phyloP scores from a whole-genome alignment of 2,888 invertebrate genomes.

The Euplexia lucipara region DNA sequence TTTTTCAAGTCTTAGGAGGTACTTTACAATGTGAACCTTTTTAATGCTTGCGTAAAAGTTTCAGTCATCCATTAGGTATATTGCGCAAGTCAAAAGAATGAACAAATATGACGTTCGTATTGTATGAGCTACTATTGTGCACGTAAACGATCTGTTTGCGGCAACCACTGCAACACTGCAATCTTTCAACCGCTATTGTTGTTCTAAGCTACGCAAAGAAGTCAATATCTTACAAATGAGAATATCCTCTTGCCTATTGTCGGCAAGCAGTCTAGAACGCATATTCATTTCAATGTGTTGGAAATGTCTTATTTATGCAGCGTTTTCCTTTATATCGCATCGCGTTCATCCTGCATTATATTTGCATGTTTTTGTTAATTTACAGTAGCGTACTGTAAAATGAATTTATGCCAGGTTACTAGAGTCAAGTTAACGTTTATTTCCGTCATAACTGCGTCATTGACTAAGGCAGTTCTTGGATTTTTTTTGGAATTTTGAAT shows the following conservation, averaged over 20 bases:
- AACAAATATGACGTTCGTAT: slow-evolving; percentile 22
- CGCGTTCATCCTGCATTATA: slow-evolving; percentile 7
- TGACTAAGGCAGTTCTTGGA: slow-evolving; percentile 31
- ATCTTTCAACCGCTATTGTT: slow-evolving; percentile 40
- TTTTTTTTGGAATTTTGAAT: slow-evolving; percentile 27
- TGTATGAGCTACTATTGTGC: slow-evolving; percentile 26
- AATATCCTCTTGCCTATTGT: slow-evolving; percentile 14
- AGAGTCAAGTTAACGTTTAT: slow-evolving; percentile 32
- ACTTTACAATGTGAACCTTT: too few species aligned
- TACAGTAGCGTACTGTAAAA: neutral
- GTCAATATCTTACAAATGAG: slow-evolving; percentile 27
- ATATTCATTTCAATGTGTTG: slow-evolving; percentile 19
- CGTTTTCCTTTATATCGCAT: slow-evolving; percentile 18
- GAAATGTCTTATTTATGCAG: slow-evolving; percentile 6
- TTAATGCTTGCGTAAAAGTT: neutral
- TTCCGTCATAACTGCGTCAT: slow-evolving; percentile 40
- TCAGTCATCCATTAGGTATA: neutral
- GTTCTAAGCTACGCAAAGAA: slow-evolving; percentile 21
- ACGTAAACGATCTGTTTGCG: slow-evolving; percentile 27
- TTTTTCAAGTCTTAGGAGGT: too few species aligned
- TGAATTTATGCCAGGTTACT: slow-evolving; percentile 23
- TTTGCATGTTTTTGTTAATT: slow-evolving; percentile 23
- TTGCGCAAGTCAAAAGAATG: slow-evolving; percentile 11
- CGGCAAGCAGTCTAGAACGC: slow-evolving; percentile 1
- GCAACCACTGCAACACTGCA: slow-evolving; percentile 26